Evolutionary conservation across 2,113 vertebrate species (phyloP).

Genomic region (Ciconia stormi): DNA sequence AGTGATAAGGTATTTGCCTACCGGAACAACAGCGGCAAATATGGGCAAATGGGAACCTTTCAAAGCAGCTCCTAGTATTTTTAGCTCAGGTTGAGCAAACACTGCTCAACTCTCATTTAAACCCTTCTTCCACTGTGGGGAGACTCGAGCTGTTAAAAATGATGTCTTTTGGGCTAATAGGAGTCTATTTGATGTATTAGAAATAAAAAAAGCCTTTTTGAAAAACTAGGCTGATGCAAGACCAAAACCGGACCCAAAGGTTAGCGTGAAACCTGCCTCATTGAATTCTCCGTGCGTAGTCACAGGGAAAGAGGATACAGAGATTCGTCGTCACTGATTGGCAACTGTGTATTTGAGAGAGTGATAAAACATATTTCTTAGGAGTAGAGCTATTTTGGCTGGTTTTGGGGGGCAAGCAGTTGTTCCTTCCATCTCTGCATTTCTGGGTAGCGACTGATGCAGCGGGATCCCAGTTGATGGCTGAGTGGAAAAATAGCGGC

Average conservation of each 20-base stretch:
- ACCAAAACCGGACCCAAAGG: background rate
- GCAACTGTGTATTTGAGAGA: background rate
- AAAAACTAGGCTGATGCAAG: background rate
- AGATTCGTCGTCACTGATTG: rapidly evolving
- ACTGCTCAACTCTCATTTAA: background rate
- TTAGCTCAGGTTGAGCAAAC: constrained; percentile 1
- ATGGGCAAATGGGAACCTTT: background rate
- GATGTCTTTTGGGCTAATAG: background rate
- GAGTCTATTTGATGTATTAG: background rate
- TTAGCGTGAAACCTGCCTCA: background rate
- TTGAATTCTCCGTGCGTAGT: background rate
- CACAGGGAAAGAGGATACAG: background rate
- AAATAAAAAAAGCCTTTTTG: background rate
- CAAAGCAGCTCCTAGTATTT: background rate
- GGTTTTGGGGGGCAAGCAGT: background rate
- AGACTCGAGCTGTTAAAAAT: background rate
- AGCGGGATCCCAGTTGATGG: rapidly evolving
- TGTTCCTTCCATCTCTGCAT: background rate
- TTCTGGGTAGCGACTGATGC: background rate
- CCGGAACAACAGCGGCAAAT: constrained; percentile 15
- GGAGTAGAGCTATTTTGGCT: background rate
- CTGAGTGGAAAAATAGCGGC: rapidly evolving
- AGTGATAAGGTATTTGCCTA: constrained; percentile 46
- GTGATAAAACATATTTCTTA: background rate
- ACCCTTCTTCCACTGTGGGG: background rate